Base-by-base conservation (phyloP, 2,888 invertebrate species). In the Acrobasis consociella region DNA sequence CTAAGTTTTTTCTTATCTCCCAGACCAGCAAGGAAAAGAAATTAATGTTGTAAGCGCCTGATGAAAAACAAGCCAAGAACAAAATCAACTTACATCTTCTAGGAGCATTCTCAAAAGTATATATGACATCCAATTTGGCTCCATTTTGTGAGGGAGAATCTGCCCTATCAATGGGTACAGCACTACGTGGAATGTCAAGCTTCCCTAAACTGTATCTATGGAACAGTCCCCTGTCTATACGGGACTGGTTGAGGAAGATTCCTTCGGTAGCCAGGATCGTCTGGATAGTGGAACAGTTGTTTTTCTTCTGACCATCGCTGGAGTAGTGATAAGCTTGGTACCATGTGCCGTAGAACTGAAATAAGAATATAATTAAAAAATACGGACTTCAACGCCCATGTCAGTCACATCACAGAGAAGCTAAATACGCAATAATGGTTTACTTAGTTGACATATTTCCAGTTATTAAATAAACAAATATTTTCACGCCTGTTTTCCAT, bases 281-380 rank as follows among this genome's bases (percentile, higher is more conserved):
- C 37, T 86, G 80, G 5, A 89, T 60, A 0, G 78, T 75, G 0
- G 89, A 87, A 65, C 91, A 91, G 62, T 89, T 87, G 68, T 82
- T 89, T 16, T 76, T 75, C 2, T 73, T 69, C 62, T 82, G 85
- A 0, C 81, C 82, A 63, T 87, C 86, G 64, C 87, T 87, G 52
- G 89, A 86, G 69, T 83, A 89, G 62, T 85, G 83, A 66, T 86
- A 85, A 0, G 78, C 72, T 73, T 91, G 89, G 58, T 85, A 80
- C 91, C 91, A 91, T 72, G 81, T 86, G 0, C 84, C 83, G 60
- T 74, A 85, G 60, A 91, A 91, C 91, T 91, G 70, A 60, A 60
- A 64, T 3, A 53, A 53, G 37, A 55, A 55, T 55, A 31, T 3
- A 15, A 31, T 31, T 7, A 31, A 31, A 31, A 31, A 31, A 31